These are phyloP conservation scores for Lucifuga dentata DNA, from an alignment of 2,113 vertebrate species.

Conservation along the genomic window DNA sequence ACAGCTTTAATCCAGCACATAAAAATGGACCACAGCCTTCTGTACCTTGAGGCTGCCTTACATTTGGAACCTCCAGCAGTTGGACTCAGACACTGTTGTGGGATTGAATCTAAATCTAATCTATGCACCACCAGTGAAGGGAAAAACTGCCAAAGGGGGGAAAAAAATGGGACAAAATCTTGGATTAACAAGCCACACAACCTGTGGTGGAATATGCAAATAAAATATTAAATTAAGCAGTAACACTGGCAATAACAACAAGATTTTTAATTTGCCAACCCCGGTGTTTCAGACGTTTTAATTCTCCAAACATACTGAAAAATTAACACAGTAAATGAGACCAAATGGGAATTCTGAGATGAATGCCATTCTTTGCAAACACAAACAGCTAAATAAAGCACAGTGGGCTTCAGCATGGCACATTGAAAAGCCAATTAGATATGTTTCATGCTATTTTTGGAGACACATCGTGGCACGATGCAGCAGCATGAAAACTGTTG, in stretches of 20 bases:
- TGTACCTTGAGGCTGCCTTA: too few relatives aligned
- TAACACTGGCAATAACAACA: constrained; percentile 38
- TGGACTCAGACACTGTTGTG: too few relatives aligned
- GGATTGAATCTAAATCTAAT: too few relatives aligned
- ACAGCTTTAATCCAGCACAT: too few relatives aligned
- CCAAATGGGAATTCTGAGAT: constrained; percentile 34
- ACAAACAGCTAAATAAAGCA: constrained; percentile 39
- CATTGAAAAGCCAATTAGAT: constrained; percentile 47
- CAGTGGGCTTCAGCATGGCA: constrained; percentile 41
- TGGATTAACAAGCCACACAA: background rate
- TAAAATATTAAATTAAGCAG: too few relatives aligned
- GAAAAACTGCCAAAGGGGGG: too few relatives aligned
- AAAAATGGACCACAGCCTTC: too few relatives aligned
- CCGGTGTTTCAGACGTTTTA: constrained; percentile 30
- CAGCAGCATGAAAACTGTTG: constrained; percentile 24
- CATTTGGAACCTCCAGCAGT: too few relatives aligned
- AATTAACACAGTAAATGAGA: constrained; percentile 47
- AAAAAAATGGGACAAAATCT: constrained; percentile 26
- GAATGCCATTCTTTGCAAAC: constrained; percentile 37
- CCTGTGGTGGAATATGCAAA: too few relatives aligned
- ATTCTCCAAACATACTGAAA: constrained; percentile 52
- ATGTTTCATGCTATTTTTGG: constrained; percentile 22
- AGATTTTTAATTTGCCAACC: constrained; percentile 36
- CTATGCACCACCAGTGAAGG: too few relatives aligned
- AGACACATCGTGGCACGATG: constrained; percentile 18